phyloP scores from a whole-genome alignment of 1,140 invertebrate genomes.

The Chrysomallon squamiferum region DNA sequence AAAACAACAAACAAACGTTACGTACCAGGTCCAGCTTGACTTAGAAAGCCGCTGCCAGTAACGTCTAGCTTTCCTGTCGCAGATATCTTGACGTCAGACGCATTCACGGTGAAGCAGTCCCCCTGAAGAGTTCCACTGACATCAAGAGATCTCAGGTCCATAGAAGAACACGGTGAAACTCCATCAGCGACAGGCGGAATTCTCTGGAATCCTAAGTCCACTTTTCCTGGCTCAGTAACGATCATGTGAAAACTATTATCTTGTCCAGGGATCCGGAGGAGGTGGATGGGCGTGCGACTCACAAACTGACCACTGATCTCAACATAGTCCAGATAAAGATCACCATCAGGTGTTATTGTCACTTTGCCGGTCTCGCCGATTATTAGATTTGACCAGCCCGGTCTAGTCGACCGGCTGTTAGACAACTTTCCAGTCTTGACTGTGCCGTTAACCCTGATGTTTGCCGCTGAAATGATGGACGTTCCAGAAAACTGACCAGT shows the following conservation, averaged over 20 bases:
- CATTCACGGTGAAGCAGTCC: neutral
- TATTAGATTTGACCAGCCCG: conserved; percentile 21
- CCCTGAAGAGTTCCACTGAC: conserved; percentile 8
- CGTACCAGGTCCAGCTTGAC: conserved; percentile 34
- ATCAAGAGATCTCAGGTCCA: neutral
- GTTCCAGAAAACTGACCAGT: conserved; percentile 23
- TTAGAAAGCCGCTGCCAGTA: conserved; percentile 1
- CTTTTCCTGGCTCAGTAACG: conserved; percentile 15
- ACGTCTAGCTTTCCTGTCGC: neutral
- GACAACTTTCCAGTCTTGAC: conserved; percentile 28
- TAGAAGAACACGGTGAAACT: conserved; percentile 2
- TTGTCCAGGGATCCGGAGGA: conserved; percentile 15
- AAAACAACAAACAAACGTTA: too few relatives aligned
- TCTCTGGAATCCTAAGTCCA: conserved; percentile 10
- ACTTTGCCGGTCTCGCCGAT: neutral
- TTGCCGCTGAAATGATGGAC: conserved; percentile 27
- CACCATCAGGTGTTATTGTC: conserved; percentile 7
- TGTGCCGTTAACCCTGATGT: conserved; percentile 28
- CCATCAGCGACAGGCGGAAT: neutral
- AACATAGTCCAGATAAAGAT: conserved; percentile 19
- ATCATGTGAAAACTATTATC: conserved; percentile 19
- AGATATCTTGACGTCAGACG: conserved; percentile 9
- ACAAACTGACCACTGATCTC: conserved; percentile 21
- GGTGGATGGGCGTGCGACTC: conserved; percentile 3
- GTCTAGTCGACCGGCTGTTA: conserved; percentile 24